phyloP scores from a whole-genome alignment of 2,888 invertebrate species.

The Calliscelio sp. region DNA sequence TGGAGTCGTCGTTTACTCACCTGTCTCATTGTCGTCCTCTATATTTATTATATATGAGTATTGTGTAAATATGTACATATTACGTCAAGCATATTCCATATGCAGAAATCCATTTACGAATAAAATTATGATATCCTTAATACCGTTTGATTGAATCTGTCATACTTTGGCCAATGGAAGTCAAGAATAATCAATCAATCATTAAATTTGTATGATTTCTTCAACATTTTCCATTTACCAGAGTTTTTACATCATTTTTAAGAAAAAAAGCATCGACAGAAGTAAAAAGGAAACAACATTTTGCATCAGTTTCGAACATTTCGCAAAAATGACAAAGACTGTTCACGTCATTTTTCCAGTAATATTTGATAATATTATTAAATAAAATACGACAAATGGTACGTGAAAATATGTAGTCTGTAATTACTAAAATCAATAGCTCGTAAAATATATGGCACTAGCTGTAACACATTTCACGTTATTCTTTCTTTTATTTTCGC shows the following conservation, averaged over 20 bases:
- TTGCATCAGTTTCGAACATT: not conserved
- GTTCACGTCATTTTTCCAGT: not conserved
- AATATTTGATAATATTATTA: not conserved
- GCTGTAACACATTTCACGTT: not conserved
- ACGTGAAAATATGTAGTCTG: not conserved
- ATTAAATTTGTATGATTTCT: slow-evolving; percentile 1
- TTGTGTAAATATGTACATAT: slow-evolving; percentile 69
- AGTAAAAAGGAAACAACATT: not conserved
- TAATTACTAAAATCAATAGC: not conserved
- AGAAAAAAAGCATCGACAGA: not conserved
- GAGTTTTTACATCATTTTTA: slow-evolving; percentile 1
- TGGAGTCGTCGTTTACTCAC: slow-evolving; percentile 51
- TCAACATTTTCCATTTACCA: slow-evolving; percentile 1
- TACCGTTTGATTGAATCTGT: slow-evolving; percentile 34
- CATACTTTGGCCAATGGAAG: slow-evolving; percentile 8
- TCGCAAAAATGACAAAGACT: too few relatives aligned
- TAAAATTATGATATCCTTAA: slow-evolving; percentile 59
- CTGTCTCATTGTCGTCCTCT: slow-evolving; percentile 71
- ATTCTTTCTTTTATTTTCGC: not conserved
- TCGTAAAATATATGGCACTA: not conserved
- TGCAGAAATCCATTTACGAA: slow-evolving; percentile 59
- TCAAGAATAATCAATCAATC: not conserved
- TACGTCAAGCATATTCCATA: slow-evolving; percentile 52
- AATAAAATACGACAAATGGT: not conserved
- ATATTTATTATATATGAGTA: slow-evolving; percentile 67